These are phyloP conservation scores for Hyles lineata DNA, from an alignment of 2,888 invertebrate species.

Conservation along the genomic window DNA sequence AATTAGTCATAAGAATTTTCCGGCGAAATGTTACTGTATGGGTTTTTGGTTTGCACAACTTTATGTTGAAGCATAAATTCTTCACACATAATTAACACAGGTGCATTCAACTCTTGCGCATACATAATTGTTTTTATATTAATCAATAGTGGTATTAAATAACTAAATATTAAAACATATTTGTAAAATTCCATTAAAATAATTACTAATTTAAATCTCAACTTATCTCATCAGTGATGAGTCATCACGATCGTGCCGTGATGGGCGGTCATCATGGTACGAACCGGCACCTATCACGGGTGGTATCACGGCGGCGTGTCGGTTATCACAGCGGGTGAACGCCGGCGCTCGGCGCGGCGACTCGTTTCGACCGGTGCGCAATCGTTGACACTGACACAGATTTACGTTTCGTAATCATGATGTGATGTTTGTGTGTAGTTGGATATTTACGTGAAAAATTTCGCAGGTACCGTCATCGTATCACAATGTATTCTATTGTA, in stretches of 20 bases:
- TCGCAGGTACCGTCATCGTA: slow-evolving; percentile 6
- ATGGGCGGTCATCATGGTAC: background rate
- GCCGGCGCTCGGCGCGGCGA: background rate
- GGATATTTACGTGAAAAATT: slow-evolving; percentile 28
- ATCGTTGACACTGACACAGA: slow-evolving; percentile 26
- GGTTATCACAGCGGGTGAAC: background rate
- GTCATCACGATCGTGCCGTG: too few species aligned
- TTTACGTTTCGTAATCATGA: slow-evolving; percentile 22
- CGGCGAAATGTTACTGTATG: background rate
- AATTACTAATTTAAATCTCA: background rate
- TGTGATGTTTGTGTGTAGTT: slow-evolving; percentile 29
- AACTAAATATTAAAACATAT: too few species aligned
- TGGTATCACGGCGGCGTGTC: background rate
- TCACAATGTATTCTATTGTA: background rate
- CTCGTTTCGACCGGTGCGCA: slow-evolving; percentile 4
- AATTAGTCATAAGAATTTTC: slow-evolving; percentile 4
- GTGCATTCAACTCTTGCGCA: slow-evolving; percentile 20
- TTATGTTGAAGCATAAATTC: background rate
- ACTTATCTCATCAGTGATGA: background rate
- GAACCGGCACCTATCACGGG: background rate
- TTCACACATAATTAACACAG: slow-evolving; percentile 21
- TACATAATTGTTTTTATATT: slow-evolving; percentile 4
- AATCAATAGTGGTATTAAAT: background rate
- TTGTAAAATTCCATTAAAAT: too few species aligned
- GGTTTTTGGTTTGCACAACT: background rate